phyloP scores from a whole-genome alignment of 1,140 invertebrate genomes.

The Bombus waltoni region DNA sequence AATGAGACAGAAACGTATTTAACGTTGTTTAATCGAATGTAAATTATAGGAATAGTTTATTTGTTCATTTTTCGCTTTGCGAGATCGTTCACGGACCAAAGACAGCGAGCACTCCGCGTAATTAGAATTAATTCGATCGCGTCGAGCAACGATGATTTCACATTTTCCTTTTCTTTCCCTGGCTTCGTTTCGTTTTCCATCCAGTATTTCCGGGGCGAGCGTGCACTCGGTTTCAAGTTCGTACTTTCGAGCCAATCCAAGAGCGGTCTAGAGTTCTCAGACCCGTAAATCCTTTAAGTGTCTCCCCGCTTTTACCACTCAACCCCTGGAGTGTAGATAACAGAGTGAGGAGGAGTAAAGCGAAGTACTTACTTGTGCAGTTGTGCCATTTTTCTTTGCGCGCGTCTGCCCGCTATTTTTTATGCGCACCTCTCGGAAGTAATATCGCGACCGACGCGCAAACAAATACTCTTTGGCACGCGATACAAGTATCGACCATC shows the following conservation, averaged over 20 bases:
- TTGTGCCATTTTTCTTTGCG: conserved; percentile 74
- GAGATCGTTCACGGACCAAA: neutral
- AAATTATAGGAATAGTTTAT: too few species aligned
- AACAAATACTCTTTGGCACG: conserved; percentile 51
- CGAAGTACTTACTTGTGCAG: conserved; percentile 59
- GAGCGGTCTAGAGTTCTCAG: conserved; percentile 75
- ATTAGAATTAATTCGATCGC: conserved; percentile 23
- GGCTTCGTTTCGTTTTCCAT: conserved; percentile 18
- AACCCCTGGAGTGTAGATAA: conserved; percentile 64
- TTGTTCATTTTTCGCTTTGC: neutral
- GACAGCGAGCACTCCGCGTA: neutral
- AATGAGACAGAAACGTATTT: too few species aligned
- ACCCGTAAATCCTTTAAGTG: conserved; percentile 80
- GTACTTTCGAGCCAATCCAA: conserved; percentile 65
- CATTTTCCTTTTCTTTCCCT: neutral
- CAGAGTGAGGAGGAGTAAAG: conserved; percentile 56
- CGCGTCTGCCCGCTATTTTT: conserved; percentile 47
- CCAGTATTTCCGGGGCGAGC: neutral
- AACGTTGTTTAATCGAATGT: too few species aligned
- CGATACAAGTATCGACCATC: neutral
- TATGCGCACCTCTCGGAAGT: conserved; percentile 34
- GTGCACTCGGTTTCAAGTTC: conserved; percentile 62
- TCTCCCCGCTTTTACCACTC: conserved; percentile 69
- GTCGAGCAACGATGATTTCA: neutral
- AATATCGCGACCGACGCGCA: conserved; percentile 28